Conservation (phyloP, 1,140 invertebrate species). For the Octopus bimaculoides region DNA sequence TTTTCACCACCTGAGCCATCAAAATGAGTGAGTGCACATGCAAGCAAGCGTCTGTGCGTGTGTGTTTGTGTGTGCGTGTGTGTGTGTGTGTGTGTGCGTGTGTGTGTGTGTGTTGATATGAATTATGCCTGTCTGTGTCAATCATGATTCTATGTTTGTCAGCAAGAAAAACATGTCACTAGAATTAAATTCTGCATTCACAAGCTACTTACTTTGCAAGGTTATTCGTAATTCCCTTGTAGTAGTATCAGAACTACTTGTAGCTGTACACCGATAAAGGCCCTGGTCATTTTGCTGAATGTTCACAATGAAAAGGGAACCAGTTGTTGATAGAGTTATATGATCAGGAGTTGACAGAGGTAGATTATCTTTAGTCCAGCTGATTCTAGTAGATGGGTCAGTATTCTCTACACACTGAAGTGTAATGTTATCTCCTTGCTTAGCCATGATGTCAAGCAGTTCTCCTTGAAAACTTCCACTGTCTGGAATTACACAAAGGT, state of each 20-base stretch:
- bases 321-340: conserved; percentile 54
- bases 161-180: not conserved
- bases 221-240: conserved; percentile 66
- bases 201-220: conserved; percentile 65
- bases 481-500: conserved; percentile 31
- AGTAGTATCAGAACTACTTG: conserved; percentile 68
- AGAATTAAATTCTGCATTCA: not conserved
- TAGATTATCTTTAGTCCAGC: conserved; percentile 64
- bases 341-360: conserved; percentile 21
- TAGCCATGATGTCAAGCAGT: conserved; percentile 50
- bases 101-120: not conserved
- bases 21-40: not conserved
- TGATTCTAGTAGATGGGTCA: conserved; percentile 67
- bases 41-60: not conserved
- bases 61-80: not conserved
- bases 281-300: conserved; percentile 67
- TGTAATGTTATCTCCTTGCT: conserved; percentile 59
- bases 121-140: not conserved
- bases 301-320: conserved; percentile 66
- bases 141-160: not conserved
- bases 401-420: conserved; percentile 69
- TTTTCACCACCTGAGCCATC: too few species aligned
- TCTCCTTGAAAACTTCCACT: conserved; percentile 32
- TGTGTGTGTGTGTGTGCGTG: not conserved
- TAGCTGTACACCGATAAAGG: conserved; percentile 71